Base-by-base conservation (phyloP, 2,113 vertebrate species). In the Penelope pileata region DNA sequence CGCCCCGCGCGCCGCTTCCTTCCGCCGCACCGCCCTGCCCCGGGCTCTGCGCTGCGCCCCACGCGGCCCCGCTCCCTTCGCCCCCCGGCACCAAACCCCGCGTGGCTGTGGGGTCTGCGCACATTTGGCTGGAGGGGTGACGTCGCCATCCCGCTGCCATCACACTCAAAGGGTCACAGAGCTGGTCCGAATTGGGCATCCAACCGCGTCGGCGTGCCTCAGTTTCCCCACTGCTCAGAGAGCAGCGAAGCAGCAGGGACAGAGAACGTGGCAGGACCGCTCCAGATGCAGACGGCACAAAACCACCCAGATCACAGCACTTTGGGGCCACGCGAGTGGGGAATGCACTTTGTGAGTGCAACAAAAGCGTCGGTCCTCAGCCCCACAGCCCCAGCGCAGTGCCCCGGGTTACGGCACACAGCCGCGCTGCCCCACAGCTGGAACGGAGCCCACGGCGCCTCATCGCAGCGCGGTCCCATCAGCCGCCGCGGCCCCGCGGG, bases 21-120 rank as follows among this genome's bases (percentile, higher is more conserved):
- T 90, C 70, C 85, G 90, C 19, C 27, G 91, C 90, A 94, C 32
- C 3, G 88, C 88, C 78, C 81, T 83, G n/a, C 78, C 69, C 69
- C 91, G 43, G 66, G 87, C 83, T 86, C 12, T 11, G 0, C 69
- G 69, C 9, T 69, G 82, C 34, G 48, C 83, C 63, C 43, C 11
- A 2, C 2, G 1, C 24, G 3, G 17, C 50, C 3, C 32, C 26
- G 56, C 0, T 13, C 73, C 40, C 73, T 74, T 53, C 5, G 2
- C 9, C 40, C 18, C 3, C 27, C 15, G 29, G 9, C 15, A 16
- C 16, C 51, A 30, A 54, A 16, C 51, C 27, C 27, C 10, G 51
- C 9, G 5, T 17, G 27, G 51, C 45, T 30, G 51, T 29, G 51
- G 51, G 51, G 29, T 16, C 51, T 30, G 51, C 27, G 29, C 27